Evolutionary conservation across 2,888 invertebrate genomes (phyloP), one percentile per base, ranked within the genome.

Genomic region (Netelia virgata): DNA sequence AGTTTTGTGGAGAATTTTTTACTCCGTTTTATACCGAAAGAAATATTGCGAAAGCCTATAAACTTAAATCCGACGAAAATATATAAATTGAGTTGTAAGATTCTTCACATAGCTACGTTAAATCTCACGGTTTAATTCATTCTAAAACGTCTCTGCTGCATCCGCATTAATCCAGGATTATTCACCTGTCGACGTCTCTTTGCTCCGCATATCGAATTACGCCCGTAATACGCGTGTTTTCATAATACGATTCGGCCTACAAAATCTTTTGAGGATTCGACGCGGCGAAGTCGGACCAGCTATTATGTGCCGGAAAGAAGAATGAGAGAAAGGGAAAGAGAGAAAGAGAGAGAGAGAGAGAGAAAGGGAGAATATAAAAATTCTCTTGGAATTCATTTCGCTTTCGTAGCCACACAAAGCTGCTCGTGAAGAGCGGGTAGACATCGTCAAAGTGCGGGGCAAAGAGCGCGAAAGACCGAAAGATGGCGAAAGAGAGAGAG

Each of bases 361-460:
- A 59, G 55, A 66, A 57, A 14, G 59, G 75, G 69, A 66, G 68
- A 43, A 55, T 73, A 84, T 61, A 78, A 80, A 81, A 77, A 74
- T 74, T 68, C 16, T 28, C 70, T 50, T 41, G 64, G 55, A 81
- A 81, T 74, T 78, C 70, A 76, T 84, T 84, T 72, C 50, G 41
- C 50, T 61, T 70, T 41, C 66, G 72, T 64, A 66, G 72, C 66
- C 53, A 50, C 63, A 57, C 69, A 66, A 74, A 70, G 66, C 66
- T 53, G 66, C 66, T 78, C 72, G 77, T 61, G 82, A 23, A 23
- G 85, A 73, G 85, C 55, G 59, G 69, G 63, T 64, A 74, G 77
- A 82, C 72, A 75, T 69, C 23, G n/a, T 36, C 36, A 43, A 43
- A n/a, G 20, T 50, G 41, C 20, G 77, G 18, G 69, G 23, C 23